Base-by-base conservation (phyloP, 2,113 vertebrate genomes). In the Atherinomorus stipes region DNA sequence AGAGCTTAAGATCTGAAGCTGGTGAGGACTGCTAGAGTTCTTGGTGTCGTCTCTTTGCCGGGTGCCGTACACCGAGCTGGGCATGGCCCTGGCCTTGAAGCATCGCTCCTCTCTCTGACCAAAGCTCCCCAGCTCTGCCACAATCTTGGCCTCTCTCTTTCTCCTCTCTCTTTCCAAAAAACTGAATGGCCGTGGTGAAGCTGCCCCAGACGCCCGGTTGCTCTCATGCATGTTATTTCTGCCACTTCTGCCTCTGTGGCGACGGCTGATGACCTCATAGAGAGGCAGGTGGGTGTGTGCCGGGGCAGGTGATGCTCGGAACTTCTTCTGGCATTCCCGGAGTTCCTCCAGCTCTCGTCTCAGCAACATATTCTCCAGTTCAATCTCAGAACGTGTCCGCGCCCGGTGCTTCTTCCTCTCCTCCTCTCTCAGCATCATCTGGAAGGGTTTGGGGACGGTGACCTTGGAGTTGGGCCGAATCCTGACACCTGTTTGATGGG, bases 381-480 rank as follows among this genome's bases (percentile, higher is more conserved):
- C 95, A 0, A 94, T 71, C 85, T 92, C 93, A 0, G 95, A 94
- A 51, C 95, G 95, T 0, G 95, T 95, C 42, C 93, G 96, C 42
- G 93, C 28, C 0, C 84, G 91, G 60, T 91, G 91, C 59, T 92
- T 92, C 73, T 94, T 97, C 78, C 92, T 95, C 68, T 93, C 95
- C 26, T 95, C 94, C 85, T 99, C 97, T 47, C 97, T 90, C 67
- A 98, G 77, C 34, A 92, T 98, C 97, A 99, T 99, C 70, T 95
- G 92, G 90, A 98, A 99, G n/a, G 97, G 97, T 79, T 91, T 91
- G 62, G 97, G 97, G 42, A 97, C 85, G 0, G 97, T 98, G 34
- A 96, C 61, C 71, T 71, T 95, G 45, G 94, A 93, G 28, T 79
- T 88, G 89, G 95, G 92, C 57, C 59, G 86, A 42, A 16, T 84